Conservation (phyloP, 2,888 invertebrate species). For the Thecocarcelia acutangulata region DNA sequence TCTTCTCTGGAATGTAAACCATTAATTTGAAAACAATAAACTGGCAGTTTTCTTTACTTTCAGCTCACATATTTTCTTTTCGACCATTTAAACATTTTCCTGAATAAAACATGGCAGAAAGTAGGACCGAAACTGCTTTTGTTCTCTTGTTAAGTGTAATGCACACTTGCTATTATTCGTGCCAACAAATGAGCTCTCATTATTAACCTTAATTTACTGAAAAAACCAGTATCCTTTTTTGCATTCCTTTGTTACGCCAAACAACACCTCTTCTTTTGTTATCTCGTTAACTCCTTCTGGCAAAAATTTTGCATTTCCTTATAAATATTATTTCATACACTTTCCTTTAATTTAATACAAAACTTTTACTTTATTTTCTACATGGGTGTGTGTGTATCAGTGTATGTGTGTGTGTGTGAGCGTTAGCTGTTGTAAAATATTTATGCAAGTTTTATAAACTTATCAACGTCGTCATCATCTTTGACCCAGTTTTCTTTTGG, state of each 20-base stretch:
- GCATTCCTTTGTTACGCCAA: neutral
- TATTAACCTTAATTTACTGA: conserved; percentile 18
- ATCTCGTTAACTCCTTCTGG: conserved; percentile 16
- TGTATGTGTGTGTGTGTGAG: neutral
- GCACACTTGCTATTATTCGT: too few relatives aligned
- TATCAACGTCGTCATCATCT: conserved; percentile 66
- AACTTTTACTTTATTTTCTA: conserved; percentile 20
- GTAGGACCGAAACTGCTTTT: too few relatives aligned
- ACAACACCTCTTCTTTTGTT: conserved; percentile 19
- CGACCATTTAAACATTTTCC: too few relatives aligned
- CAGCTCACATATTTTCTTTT: too few relatives aligned
- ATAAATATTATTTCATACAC: conserved; percentile 18
- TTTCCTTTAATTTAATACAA: conserved; percentile 51
- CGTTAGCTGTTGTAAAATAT: conserved; percentile 40
- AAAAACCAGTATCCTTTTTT: conserved; percentile 18
- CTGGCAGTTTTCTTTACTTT: too few relatives aligned
- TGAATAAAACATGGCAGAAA: too few relatives aligned
- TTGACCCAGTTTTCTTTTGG: conserved; percentile 62
- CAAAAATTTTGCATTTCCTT: conserved; percentile 44
- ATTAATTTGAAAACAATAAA: too few relatives aligned
- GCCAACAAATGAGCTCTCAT: too few relatives aligned
- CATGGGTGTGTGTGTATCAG: neutral
- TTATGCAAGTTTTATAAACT: conserved; percentile 63
- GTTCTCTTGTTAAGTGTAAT: too few relatives aligned
- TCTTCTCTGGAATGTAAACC: too few relatives aligned